Percentiles rank a stretch among this genome's conserved stretches.
phyloP scores from a whole-genome alignment of 2,797 vertebrate genomes.

The Knipowitschia caucasica region DNA sequence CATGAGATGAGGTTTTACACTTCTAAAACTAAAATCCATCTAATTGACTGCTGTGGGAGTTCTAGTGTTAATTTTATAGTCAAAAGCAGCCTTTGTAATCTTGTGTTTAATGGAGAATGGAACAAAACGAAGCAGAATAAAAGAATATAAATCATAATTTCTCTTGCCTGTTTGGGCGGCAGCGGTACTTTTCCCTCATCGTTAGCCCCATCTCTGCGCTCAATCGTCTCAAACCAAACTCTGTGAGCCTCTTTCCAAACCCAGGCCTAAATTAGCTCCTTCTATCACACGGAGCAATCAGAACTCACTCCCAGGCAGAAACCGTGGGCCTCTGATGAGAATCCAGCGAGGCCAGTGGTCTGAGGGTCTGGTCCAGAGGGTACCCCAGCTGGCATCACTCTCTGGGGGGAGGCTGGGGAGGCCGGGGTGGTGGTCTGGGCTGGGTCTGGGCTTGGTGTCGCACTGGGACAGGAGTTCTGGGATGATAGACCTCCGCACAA shows the following conservation, averaged over 20 bases:
- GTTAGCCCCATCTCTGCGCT: constrained; percentile 51
- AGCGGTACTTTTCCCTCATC: constrained; percentile 46
- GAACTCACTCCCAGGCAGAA: constrained; percentile 37
- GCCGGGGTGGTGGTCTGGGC: neutral
- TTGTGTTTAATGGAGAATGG: too few species aligned
- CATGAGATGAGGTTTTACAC: too few species aligned
- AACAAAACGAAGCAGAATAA: too few species aligned
- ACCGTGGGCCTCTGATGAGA: constrained; percentile 17
- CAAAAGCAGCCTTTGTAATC: too few species aligned
- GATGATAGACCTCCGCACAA: constrained; percentile 64
- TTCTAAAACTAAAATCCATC: too few species aligned
- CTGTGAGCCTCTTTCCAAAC: constrained; percentile 34
- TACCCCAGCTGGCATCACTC: constrained; percentile 38
- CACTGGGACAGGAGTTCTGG: constrained; percentile 44
- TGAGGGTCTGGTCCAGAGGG: constrained; percentile 15
- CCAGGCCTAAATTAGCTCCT: constrained; percentile 46
- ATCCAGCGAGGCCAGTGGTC: constrained; percentile 15
- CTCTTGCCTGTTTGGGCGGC: too few species aligned
- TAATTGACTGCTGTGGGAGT: too few species aligned
- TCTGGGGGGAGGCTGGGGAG: constrained; percentile 19
- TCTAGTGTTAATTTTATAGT: too few species aligned
- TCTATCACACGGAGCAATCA: constrained; percentile 54
- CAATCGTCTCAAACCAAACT: constrained; percentile 39
- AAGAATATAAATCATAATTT: too few species aligned
- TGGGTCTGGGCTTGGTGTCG: constrained; percentile 19